A percentile compares a stretch with the other conserved stretches of the same genome.
phyloP scores from a whole-genome alignment of 2,888 invertebrate species.

The Campoplex capitator region DNA sequence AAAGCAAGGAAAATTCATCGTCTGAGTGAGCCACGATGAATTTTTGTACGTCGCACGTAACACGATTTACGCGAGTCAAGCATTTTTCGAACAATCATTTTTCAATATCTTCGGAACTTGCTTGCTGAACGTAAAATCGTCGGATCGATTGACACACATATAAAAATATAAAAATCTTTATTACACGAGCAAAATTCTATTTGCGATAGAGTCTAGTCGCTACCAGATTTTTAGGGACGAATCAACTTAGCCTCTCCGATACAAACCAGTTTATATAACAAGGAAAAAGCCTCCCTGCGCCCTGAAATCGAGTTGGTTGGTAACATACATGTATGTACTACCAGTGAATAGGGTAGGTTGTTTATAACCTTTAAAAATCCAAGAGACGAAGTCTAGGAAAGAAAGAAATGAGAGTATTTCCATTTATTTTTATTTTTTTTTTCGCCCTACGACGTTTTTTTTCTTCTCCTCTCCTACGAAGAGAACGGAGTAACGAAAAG shows the following conservation, averaged over 20 bases:
- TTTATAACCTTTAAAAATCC: background rate
- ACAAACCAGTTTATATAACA: background rate
- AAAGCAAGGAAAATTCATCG: background rate
- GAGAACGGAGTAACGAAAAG: slow-evolving; percentile 4
- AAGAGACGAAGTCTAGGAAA: background rate
- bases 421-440: background rate
- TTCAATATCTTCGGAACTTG: background rate
- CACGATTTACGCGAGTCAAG: background rate
- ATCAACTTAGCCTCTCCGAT: background rate
- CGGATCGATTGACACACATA: background rate
- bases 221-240: background rate
- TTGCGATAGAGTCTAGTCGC: background rate
- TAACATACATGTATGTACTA: background rate
- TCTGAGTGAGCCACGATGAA: background rate
- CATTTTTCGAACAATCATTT: background rate
- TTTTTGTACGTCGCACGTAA: background rate
- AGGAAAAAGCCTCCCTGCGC: background rate
- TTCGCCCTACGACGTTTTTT: background rate
- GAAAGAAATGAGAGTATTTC: background rate
- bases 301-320: background rate
- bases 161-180: no score
- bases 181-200: background rate
- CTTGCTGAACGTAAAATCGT: background rate
- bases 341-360: background rate
- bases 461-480: background rate